phyloP scores from a whole-genome alignment of 2,888 invertebrate genomes.

The Euzetes globulus region DNA sequence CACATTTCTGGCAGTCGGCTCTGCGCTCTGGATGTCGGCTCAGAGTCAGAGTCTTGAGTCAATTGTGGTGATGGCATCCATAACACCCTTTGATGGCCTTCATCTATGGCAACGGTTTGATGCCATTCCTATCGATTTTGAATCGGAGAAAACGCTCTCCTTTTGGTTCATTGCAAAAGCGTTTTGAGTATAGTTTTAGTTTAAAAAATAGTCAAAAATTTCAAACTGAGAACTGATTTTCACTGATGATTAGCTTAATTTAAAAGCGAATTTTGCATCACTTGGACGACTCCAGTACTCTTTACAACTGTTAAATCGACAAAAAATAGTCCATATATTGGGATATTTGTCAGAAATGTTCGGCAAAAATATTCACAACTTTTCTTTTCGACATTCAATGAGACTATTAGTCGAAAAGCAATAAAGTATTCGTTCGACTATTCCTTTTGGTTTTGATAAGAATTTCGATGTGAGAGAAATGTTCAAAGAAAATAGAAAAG shows the following conservation, averaged over 20 bases:
- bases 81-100: conserved; percentile 23
- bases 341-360: not conserved
- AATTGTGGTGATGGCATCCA: conserved; percentile 28
- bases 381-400: not conserved
- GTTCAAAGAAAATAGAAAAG: not conserved
- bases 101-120: conserved; percentile 22
- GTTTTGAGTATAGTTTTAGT: conserved; percentile 2
- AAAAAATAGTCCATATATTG: not conserved
- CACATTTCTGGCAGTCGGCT: not conserved
- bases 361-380: not conserved
- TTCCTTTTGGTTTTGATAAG: conserved; percentile 5
- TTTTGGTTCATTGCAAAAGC: not conserved
- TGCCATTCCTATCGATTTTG: conserved; percentile 22
- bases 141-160: not conserved
- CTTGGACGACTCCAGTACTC: not conserved
- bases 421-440: conserved; percentile 1
- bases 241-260: conserved; percentile 16
- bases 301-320: not conserved
- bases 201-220: not conserved
- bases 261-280: not conserved
- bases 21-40: not conserved
- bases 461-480: not conserved
- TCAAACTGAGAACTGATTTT: not conserved
- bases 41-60: not conserved
- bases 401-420: not conserved